Evolutionary conservation across 2,113 vertebrate genomes (phyloP), one percentile per base, ranked within the genome.

Genomic region (Pygoscelis antarcticus): DNA sequence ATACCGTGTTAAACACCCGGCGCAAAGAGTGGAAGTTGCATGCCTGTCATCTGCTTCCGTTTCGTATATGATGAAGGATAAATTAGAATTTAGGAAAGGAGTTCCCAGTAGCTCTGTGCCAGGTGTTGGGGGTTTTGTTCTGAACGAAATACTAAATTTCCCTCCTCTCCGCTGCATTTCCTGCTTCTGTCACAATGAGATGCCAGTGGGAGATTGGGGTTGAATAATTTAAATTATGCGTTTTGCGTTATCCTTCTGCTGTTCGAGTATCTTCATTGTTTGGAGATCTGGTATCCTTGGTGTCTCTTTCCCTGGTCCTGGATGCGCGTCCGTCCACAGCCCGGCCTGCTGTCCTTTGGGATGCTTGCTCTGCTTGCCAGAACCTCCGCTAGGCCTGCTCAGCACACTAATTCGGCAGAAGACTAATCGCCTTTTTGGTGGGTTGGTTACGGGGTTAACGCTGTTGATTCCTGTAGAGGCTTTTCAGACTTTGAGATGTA

Each of bases 251-350:
- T 72, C 49, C 30, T 76, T 88, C 44, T 71, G n/a, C 52, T 65
- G 13, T 81, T 69, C 11, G 25, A 5, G 9, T 40, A 15, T 68
- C 47, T 60, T 30, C 2, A 2, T 16, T 68, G 15, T 55, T 65
- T 76, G 62, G 23, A 52, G 32, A 17, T 38, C 15, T 85, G 57
- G 12, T 60, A 19, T 30, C 17, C 21, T 23, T 34, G 9, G 9
- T 66, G 6, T 54, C 29, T 54, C 25, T 62, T 89, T 57, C 51
- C 30, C 9, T 27, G 16, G 26, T 69, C 32, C 42, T 82, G 46
- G 14, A 17, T n/a, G 30, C 0, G 0, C 14, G 19, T 36, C 27
- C 16, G 11, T 44, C 30, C 32, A 10, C 21, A 30, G 60, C 16
- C 29, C 32, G 2, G 7, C 29, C 14, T 49, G 18, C 47, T 52